Evolutionary conservation across 1,140 invertebrate species (phyloP), one percentile per base, ranked within the genome.

Genomic region (Epicauta chinensis): DNA sequence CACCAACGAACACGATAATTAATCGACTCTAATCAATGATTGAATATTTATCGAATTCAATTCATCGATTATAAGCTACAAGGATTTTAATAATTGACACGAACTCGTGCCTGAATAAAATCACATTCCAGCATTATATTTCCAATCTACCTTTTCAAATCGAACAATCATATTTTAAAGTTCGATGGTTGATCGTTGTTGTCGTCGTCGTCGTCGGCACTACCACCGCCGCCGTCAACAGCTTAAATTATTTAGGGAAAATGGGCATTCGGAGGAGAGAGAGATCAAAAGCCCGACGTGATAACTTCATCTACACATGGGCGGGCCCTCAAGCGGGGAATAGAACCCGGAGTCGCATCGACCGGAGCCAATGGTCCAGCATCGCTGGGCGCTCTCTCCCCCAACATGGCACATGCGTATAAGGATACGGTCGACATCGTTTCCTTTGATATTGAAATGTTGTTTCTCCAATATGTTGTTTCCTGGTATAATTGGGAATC

Each of bases 401-500:
- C 43, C 49, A 43, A 49, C 29, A 40, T 40, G 35, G 58, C 61
- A 63, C 61, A 61, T 59, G 59, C 59, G 56, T 59, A 59, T 16
- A 46, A 23, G 31, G 1, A 23, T 23, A 23, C 17, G 34, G 50
- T 30, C 46, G 10, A 44, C 42, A 49, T 50, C 48, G 48, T 53
- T 56, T 54, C 58, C 62, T 64, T 64, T 64, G 62, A 64, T 64
- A 64, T 64, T 62, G 62, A 64, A 64, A 64, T 62, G 54, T 49
- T 45, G 51, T 50, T 55, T 53, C 55, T 54, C 52, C 59, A 50
- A 58, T 58, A 60, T 57, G 58, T 60, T 60, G 55, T 56, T 56
- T 60, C 47, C 48, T 42, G n/a, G 42, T 55, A 60, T 60, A 60
- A 60, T 60, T 60, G 58, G 38, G 58, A 51, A 46, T 48, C 49